Conservation (phyloP, 1,140 invertebrate genomes). For the Sinella curviseta region DNA sequence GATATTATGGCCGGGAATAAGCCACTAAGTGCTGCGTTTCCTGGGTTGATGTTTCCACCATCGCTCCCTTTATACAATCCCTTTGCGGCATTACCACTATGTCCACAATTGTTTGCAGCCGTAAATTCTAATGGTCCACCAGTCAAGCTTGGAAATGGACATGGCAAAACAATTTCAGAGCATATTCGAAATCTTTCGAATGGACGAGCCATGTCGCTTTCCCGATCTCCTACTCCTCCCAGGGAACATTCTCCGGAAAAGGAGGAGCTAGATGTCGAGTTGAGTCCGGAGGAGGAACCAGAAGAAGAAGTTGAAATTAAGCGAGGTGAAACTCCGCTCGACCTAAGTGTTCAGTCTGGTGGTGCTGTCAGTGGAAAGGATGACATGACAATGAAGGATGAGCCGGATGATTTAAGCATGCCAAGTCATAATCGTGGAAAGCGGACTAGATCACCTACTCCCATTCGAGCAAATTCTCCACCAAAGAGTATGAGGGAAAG, state of each 20-base stretch:
- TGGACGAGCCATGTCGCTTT: constrained; percentile 23
- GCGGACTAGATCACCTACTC: neutral
- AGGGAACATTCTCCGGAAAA: constrained; percentile 20
- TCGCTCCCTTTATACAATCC: constrained; percentile 45
- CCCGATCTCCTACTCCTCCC: constrained; percentile 22
- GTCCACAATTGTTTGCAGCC: constrained; percentile 42
- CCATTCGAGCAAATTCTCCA: constrained; percentile 54
- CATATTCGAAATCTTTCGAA: constrained; percentile 25
- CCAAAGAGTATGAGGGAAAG: constrained; percentile 52
- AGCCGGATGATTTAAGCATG: constrained; percentile 10
- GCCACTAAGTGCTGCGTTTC: constrained; percentile 7
- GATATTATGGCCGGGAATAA: constrained; percentile 28
- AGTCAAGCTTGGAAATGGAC: neutral
- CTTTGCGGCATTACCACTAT: constrained; percentile 42
- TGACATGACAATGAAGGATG: neutral
- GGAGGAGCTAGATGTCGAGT: constrained; percentile 1
- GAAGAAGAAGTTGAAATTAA: constrained; percentile 25
- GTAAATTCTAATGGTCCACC: neutral
- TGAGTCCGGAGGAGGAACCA: constrained; percentile 14
- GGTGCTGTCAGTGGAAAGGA: neutral
- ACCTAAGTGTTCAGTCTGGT: constrained; percentile 46
- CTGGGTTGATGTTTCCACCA: constrained; percentile 29
- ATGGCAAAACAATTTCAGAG: constrained; percentile 22
- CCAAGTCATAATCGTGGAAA: neutral
- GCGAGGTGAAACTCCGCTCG: constrained; percentile 42